A percentile compares a stretch with the other conserved stretches of the same genome.
phyloP scores from a whole-genome alignment of 2,797 vertebrate species.

The Poecilia picta region DNA sequence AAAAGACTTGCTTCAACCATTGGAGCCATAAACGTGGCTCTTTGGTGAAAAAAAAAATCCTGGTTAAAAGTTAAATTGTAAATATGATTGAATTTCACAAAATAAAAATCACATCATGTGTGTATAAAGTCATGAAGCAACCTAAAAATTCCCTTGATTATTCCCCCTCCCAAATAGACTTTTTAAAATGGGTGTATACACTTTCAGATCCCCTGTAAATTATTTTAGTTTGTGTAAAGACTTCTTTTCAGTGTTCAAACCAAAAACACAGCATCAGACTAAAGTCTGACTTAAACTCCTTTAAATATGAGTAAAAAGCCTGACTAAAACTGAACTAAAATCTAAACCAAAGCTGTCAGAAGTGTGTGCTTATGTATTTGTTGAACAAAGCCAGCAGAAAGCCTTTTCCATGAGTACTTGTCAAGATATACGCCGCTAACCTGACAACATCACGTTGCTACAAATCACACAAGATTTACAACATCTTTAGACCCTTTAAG shows the following conservation, averaged over 20 bases:
- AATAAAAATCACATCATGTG: background rate
- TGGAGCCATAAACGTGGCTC: background rate
- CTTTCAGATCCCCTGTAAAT: background rate
- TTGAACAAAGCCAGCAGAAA: background rate
- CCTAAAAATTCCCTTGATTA: background rate
- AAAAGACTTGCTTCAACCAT: background rate
- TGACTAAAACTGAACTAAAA: background rate
- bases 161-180: background rate
- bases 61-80: no score
- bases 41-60: background rate
- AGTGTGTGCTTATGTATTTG: background rate
- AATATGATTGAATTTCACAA: background rate
- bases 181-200: background rate
- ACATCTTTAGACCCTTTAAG: conserved; percentile 35
- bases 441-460: conserved; percentile 20
- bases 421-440: conserved; percentile 10
- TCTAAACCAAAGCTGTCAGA: background rate
- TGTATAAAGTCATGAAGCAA: background rate
- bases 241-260: background rate
- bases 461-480: conserved; percentile 42
- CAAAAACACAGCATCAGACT: background rate
- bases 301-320: background rate
- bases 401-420: background rate
- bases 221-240: background rate
- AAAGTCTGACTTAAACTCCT: background rate